phyloP scores from a whole-genome alignment of 2,888 invertebrate genomes.

The Sarcophaga caerulescens region DNA sequence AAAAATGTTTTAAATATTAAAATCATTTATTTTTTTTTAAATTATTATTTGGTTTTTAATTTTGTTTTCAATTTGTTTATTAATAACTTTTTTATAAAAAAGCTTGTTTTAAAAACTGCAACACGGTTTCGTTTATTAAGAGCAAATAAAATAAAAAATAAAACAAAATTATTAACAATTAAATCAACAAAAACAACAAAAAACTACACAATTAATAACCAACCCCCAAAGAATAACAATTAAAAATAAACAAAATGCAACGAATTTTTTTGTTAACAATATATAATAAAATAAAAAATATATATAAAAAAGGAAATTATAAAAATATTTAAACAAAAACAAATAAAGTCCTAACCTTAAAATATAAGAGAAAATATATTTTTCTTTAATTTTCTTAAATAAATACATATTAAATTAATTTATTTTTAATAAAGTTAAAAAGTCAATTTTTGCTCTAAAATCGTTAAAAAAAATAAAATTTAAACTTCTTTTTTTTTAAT shows the following conservation, averaged over 20 bases:
- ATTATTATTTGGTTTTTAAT: background rate
- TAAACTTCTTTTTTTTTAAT: too few species aligned
- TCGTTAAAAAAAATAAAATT: too few species aligned
- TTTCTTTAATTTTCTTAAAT: too few species aligned
- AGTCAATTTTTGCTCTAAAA: too few species aligned
- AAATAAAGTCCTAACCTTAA: background rate
- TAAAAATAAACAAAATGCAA: conserved; percentile 56
- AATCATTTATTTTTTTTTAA: background rate
- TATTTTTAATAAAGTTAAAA: too few species aligned
- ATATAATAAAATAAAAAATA: conserved; percentile 39
- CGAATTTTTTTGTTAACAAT: conserved; percentile 68
- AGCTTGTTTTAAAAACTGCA: background rate
- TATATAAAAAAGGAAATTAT: conserved; percentile 9
- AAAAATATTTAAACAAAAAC: conserved; percentile 12
- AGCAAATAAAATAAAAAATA: conserved; percentile 34
- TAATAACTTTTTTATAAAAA: too few species aligned
- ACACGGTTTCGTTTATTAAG: conserved; percentile 58
- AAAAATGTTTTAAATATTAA: too few species aligned
- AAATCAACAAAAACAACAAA: background rate
- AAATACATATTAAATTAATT: too few species aligned
- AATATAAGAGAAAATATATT: background rate
- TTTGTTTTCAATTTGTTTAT: background rate
- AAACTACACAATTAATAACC: conserved; percentile 30
- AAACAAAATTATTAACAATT: background rate
- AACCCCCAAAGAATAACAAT: conserved; percentile 46